Evolutionary conservation across 2,797 vertebrate genomes (phyloP).

Genomic region (Diglossa cyanea): DNA sequence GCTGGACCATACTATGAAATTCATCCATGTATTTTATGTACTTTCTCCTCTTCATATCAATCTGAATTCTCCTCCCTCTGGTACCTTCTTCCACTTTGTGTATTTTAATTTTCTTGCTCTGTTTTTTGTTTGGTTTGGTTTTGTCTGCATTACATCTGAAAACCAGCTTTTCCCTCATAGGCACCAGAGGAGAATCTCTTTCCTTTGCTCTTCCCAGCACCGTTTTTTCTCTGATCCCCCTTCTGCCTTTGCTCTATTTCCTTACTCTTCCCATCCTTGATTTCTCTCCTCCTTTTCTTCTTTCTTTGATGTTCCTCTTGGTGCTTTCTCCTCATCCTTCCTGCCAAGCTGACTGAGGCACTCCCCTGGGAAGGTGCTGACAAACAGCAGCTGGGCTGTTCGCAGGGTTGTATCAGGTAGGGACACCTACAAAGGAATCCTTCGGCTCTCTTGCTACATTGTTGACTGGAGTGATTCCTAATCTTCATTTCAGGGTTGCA

Average conservation of each 20-base stretch:
- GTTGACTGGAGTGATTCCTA: background rate
- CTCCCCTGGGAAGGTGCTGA: background rate
- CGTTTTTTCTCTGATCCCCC: background rate
- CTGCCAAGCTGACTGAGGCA: background rate
- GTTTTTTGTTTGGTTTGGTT: background rate
- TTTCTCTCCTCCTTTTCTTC: background rate
- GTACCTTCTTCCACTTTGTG: background rate
- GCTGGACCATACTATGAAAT: background rate
- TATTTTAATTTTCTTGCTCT: background rate
- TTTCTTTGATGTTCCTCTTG: background rate
- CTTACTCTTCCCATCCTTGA: background rate
- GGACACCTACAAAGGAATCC: background rate
- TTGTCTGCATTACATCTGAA: background rate
- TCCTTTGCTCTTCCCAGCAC: background rate
- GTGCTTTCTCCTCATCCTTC: constrained; percentile 13
- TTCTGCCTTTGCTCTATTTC: constrained; percentile 2
- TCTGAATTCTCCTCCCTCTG: background rate
- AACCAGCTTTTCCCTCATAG: background rate
- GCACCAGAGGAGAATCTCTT: background rate
- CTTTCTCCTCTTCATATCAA: background rate
- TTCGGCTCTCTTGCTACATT: background rate
- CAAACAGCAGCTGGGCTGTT: background rate
- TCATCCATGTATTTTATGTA: background rate
- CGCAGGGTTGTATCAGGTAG: background rate
- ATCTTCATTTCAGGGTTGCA: background rate